Base-by-base conservation (phyloP, 92 coral and sea anemone genomes). In the Parazoanthus darwini region DNA sequence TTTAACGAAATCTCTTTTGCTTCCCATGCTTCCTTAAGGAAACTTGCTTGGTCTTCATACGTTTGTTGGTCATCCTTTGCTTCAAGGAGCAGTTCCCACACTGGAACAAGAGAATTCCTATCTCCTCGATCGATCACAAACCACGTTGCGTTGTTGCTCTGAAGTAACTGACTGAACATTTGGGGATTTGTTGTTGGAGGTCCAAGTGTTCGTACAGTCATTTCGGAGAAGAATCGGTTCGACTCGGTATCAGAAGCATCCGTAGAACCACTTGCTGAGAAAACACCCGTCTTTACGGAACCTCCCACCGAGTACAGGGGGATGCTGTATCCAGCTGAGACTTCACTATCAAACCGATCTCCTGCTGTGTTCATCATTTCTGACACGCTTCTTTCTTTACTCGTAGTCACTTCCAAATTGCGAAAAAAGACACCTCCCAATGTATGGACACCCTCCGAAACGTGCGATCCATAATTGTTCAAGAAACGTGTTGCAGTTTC, bases 71-170 rank as follows among this genome's bases (percentile, higher is more conserved):
- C 38, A 36, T 71, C 38, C 15, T 48, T 8, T 8, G 51, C 11
- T 48, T 48, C 51, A 54, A 18, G 5, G 77, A 72, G 42, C 35
- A 72, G 38, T 8, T 72, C 77, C 77, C 77, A 72, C 38, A 72
- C 77, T 72, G 77, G 77, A 0, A 72, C 6, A n/a, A 72, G 77
- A 11, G 77, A 23, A 26, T 72, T 37, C 18, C 77, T 35, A 3
- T 35, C 16, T 13, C 77, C 77, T 0, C 77, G 77, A 37, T 72
- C 77, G n/a, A 72, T 72, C 1, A 72, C 77, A 72, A 29, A 72
- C 77, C 77, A 72, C n/a, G 77, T 72, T 72, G 77, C 77, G 18
- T 72, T 72, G 77, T 29, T 72, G 16, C 38, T n/a, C 18, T 72
- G 77, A 72, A 72, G 77, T 37, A 72, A 33, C 38, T 72, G 15